phyloP scores from a whole-genome alignment of 2,113 vertebrate genomes.

The Alligator sinensis region DNA sequence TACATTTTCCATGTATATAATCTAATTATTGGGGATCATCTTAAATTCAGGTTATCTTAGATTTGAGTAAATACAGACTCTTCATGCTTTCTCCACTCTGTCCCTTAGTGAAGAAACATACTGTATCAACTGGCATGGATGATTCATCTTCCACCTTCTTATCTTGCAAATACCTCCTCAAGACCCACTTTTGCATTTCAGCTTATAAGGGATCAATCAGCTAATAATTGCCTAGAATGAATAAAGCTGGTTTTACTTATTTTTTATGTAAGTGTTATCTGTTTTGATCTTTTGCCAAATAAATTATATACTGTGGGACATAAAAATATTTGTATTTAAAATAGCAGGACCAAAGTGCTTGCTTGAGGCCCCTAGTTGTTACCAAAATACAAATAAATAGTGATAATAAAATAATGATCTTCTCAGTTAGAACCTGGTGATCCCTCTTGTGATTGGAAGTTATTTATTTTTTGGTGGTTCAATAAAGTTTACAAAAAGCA shows the following conservation, averaged over 20 bases:
- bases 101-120: background rate
- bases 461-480: conserved; percentile 12
- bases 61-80: no score
- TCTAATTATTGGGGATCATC: no score
- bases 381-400: background rate
- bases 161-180: background rate
- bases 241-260: background rate
- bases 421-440: background rate
- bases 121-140: background rate
- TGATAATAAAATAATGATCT: background rate
- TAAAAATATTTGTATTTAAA: background rate
- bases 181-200: background rate
- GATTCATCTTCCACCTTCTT: background rate
- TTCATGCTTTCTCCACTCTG: background rate
- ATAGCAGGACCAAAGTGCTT: background rate
- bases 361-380: background rate
- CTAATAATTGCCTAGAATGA: background rate
- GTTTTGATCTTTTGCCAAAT: background rate
- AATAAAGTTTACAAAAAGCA: background rate
- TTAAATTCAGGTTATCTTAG: no score
- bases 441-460: background rate
- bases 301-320: background rate
- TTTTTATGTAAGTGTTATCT: background rate
- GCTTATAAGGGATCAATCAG: background rate
- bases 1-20: no score